Percentiles rank a stretch among this genome's conserved stretches.
These are phyloP conservation scores for Uloborus diversus DNA, from an alignment of 1,140 invertebrate genomes.

Conservation along the genomic window DNA sequence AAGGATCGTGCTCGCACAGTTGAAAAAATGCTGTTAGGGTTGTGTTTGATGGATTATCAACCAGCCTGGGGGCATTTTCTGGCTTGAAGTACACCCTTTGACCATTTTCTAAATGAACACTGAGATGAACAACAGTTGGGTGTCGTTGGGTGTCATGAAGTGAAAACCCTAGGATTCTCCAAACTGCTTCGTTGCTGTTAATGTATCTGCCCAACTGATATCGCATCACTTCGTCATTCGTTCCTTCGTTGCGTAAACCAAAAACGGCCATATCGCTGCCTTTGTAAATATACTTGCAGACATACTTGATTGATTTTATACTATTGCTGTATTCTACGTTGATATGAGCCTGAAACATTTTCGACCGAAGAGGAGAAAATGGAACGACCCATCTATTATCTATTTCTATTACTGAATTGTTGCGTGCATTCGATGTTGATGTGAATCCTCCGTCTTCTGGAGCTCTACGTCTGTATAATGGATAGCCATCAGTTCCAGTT, in stretches of 20 bases:
- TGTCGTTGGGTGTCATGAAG: conserved; percentile 58
- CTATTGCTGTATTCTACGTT: too few relatives aligned
- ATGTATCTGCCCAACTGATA: conserved; percentile 55
- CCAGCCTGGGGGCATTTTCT: conserved; percentile 34
- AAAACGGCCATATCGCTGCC: conserved; percentile 49
- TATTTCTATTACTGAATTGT: too few relatives aligned
- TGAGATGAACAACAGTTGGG: conserved; percentile 59
- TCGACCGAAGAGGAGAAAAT: too few relatives aligned
- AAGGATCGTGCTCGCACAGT: too few relatives aligned
- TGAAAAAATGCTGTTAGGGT: too few relatives aligned
- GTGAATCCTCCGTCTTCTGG: too few relatives aligned
- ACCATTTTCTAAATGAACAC: conserved; percentile 62
- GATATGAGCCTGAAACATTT: too few relatives aligned
- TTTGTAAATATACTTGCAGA: conserved; percentile 57
- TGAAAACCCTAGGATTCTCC: conserved; percentile 58
- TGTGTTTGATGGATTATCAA: too few relatives aligned
- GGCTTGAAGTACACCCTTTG: conserved; percentile 43
- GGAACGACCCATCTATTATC: too few relatives aligned
- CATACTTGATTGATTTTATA: conserved; percentile 68
- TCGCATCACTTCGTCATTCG: conserved; percentile 38
- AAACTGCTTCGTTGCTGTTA: conserved; percentile 59
- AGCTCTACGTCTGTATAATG: too few relatives aligned
- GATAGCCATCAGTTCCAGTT: too few relatives aligned
- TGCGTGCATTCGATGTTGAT: too few relatives aligned
- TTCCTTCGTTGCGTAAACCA: background rate